These are phyloP conservation scores for Dryobota labecula DNA, from an alignment of 2,888 invertebrate genomes.

Conservation along the genomic window DNA sequence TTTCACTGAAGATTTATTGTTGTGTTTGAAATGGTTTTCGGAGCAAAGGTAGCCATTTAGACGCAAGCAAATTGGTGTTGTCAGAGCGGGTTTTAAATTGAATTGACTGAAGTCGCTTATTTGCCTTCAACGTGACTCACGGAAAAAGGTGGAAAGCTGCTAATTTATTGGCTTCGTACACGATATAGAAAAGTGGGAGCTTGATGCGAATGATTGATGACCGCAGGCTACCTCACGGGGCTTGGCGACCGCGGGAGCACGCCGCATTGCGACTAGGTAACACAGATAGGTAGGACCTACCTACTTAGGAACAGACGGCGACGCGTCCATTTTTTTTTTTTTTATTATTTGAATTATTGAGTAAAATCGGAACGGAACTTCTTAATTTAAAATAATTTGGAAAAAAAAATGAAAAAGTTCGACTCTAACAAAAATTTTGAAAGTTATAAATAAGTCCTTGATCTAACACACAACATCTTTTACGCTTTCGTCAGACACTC, in stretches of 20 bases:
- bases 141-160: conserved; percentile 71
- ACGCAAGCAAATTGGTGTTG: conserved; percentile 87
- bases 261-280: conserved; percentile 9
- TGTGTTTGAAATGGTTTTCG: conserved; percentile 89
- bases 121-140: conserved; percentile 78
- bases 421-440: no score
- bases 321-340: background rate
- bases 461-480: no score
- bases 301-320: background rate
- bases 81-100: conserved; percentile 87
- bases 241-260: conserved; percentile 27
- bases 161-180: conserved; percentile 76
- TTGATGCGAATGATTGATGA: conserved; percentile 72
- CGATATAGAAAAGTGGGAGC: conserved; percentile 68
- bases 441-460: no score
- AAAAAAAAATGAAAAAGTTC: no score
- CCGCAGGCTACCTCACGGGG: conserved; percentile 36
- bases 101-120: conserved; percentile 85
- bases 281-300: no score
- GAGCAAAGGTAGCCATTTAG: conserved; percentile 89
- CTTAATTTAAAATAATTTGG: no score
- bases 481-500: no score
- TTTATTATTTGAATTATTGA: background rate
- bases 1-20: conserved; percentile 90
- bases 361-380: no score